Percentiles rank a stretch among this genome's conserved stretches.
These are phyloP conservation scores for Dicrostonyx torquatus DNA, from an alignment of 2,797 vertebrate genomes.

Conservation along the genomic window DNA sequence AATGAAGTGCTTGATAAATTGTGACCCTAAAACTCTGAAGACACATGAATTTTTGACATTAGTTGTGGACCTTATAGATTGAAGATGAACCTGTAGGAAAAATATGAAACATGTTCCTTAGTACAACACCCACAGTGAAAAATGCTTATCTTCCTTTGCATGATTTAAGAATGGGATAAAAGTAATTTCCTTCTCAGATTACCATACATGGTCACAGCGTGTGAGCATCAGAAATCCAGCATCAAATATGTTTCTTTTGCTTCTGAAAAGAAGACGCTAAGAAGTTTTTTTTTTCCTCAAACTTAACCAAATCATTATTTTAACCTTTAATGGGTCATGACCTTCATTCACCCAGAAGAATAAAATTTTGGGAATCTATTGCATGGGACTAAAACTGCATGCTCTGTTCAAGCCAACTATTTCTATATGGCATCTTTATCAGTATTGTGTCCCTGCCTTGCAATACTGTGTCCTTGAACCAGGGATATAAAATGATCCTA, in stretches of 20 bases:
- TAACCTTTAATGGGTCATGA: conserved; percentile 62
- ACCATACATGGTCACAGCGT: neutral
- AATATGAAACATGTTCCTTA: neutral
- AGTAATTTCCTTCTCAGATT: conserved; percentile 24
- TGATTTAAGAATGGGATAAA: conserved; percentile 38
- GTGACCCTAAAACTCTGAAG: conserved; percentile 52
- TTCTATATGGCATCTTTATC: conserved; percentile 79
- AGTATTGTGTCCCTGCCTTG: conserved; percentile 66
- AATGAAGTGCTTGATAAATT: conserved; percentile 37
- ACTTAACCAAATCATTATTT: conserved; percentile 42
- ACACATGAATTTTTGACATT: conserved; percentile 49
- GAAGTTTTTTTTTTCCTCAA: conserved; percentile 14
- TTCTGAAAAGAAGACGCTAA: conserved; percentile 54
- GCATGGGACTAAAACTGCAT: conserved; percentile 47
- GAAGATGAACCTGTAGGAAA: conserved; percentile 42
- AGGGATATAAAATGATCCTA: conserved; percentile 85
- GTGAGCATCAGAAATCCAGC: neutral
- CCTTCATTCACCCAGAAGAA: conserved; percentile 50
- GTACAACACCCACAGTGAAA: neutral
- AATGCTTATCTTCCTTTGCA: neutral
- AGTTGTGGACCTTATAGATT: neutral
- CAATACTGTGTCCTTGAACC: conserved; percentile 82
- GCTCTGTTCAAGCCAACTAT: conserved; percentile 56
- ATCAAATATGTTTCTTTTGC: neutral
- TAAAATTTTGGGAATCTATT: conserved; percentile 53